These are phyloP conservation scores for Gopherus flavomarginatus DNA, from an alignment of 2,113 vertebrate genomes.

Conservation along the genomic window DNA sequence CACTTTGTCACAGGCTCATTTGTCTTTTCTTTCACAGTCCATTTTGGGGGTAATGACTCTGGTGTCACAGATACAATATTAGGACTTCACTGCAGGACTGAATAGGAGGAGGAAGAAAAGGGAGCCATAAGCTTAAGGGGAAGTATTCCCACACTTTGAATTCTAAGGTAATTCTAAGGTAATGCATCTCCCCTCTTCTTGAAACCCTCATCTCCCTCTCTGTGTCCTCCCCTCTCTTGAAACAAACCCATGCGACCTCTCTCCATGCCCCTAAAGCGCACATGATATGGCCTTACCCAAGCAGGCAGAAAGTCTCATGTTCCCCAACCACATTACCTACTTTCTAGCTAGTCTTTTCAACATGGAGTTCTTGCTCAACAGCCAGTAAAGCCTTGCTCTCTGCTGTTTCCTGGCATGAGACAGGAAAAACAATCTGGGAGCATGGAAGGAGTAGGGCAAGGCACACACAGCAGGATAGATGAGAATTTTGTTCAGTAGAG, in stretches of 20 bases:
- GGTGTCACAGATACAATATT: background rate
- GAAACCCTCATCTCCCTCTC: background rate
- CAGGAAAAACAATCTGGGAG: background rate
- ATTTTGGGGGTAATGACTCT: background rate
- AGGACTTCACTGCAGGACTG: background rate
- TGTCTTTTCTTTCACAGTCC: background rate
- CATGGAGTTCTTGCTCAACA: background rate
- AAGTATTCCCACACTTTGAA: constrained; percentile 5
- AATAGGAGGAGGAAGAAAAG: background rate
- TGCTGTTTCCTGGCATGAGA: background rate
- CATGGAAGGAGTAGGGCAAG: background rate
- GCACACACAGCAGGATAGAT: background rate
- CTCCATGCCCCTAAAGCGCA: background rate
- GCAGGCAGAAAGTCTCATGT: background rate
- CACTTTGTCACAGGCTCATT: background rate
- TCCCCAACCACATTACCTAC: background rate
- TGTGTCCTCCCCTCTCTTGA: background rate
- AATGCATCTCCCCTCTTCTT: background rate
- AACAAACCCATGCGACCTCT: background rate
- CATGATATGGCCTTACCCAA: background rate
- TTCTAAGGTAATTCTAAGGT: constrained; percentile 28
- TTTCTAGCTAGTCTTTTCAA: background rate
- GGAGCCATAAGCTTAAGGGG: background rate
- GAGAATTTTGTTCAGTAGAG: background rate
- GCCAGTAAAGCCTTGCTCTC: background rate